phyloP scores from a whole-genome alignment of 2,797 vertebrate genomes.

The Parambassis ranga region DNA sequence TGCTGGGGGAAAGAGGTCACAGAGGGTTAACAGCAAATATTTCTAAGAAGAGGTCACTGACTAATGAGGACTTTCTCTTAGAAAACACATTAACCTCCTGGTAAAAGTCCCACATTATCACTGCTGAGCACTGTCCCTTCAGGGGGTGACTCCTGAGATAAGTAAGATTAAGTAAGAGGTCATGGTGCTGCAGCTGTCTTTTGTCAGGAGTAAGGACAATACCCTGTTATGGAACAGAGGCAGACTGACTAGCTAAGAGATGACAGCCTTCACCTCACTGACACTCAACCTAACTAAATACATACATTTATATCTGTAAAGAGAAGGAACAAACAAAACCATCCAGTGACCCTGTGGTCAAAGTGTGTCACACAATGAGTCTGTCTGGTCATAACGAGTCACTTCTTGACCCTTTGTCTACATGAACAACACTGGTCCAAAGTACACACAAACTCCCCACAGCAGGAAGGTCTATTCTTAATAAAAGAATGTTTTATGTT shows the following conservation, averaged over 20 bases:
- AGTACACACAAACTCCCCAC: not conserved
- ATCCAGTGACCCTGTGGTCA: no score
- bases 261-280: not conserved
- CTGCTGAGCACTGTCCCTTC: not conserved
- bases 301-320: no score
- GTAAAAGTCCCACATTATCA: not conserved
- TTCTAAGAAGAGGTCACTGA: not conserved
- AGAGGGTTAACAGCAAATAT: not conserved
- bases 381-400: slow-evolving; percentile 18
- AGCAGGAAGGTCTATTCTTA: slow-evolving; percentile 11
- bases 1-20: not conserved
- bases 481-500: slow-evolving; percentile 16
- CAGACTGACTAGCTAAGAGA: not conserved
- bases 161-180: not conserved
- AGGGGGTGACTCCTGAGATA: not conserved
- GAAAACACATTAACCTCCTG: not conserved
- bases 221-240: not conserved
- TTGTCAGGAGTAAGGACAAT: not conserved
- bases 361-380: slow-evolving; percentile 10
- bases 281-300: no score
- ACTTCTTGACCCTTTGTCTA: slow-evolving; percentile 14
- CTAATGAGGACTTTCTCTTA: not conserved
- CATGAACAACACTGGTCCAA: not conserved
- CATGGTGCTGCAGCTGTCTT: slow-evolving; percentile 19
- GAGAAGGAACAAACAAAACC: no score